Percentiles rank a stretch among this genome's conserved stretches.
Conservation (phyloP, 2,113 vertebrate species). For the Odocoileus virginianus region DNA sequence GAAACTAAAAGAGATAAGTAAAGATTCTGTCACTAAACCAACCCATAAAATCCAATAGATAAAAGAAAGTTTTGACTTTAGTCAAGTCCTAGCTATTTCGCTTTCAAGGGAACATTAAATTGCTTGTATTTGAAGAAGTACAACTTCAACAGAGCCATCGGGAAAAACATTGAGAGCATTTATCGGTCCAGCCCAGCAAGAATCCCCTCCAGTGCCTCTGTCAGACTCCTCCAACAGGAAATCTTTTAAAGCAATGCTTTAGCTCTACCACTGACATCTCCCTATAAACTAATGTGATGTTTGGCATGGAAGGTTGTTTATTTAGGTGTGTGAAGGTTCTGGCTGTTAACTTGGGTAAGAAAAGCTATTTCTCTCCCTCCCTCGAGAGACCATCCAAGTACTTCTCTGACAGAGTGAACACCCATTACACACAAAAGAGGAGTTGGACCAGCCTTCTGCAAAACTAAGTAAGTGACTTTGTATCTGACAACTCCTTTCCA, state of each 20-base stretch:
- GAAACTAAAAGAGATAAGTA: conserved; percentile 1
- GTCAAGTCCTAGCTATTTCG: not conserved
- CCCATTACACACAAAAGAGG: conserved; percentile 60
- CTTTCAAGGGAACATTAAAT: conserved; percentile 50
- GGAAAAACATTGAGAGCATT: not conserved
- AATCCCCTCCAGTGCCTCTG: not conserved
- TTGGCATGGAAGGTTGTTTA: conserved; percentile 77
- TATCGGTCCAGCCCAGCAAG: not conserved
- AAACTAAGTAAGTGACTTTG: not conserved
- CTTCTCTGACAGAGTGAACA: conserved; percentile 64
- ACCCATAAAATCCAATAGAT: not conserved
- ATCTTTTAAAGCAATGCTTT: conserved; percentile 42
- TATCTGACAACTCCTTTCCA: not conserved
- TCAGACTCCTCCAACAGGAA: conserved; percentile 48
- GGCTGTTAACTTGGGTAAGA: conserved; percentile 72
- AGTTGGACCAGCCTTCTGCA: not conserved
- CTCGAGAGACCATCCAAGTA: conserved; percentile 68
- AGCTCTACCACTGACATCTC: conserved; percentile 61
- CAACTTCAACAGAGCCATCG: not conserved
- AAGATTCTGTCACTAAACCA: not conserved
- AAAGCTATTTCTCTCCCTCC: conserved; percentile 64
- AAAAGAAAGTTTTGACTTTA: not conserved
- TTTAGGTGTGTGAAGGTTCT: conserved; percentile 79
- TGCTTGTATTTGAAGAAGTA: conserved; percentile 17
- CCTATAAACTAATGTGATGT: conserved; percentile 63